Conservation (phyloP, 2,113 vertebrate species). For the Hoplias malabaricus region DNA sequence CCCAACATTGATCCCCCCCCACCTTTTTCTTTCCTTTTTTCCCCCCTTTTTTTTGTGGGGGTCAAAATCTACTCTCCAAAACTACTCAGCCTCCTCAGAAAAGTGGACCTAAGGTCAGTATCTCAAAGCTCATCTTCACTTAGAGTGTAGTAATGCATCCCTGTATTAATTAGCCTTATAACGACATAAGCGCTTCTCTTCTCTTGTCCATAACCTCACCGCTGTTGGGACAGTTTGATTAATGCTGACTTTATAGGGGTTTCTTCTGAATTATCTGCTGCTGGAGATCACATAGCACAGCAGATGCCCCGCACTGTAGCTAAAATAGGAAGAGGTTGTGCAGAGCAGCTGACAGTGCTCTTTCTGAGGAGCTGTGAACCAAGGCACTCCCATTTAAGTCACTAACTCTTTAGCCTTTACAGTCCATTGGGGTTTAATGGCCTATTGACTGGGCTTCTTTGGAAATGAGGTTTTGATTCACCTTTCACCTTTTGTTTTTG, state of each 20-base stretch:
- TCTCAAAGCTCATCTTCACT: conserved; percentile 29
- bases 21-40: conserved; percentile 45
- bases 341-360: conserved; percentile 77
- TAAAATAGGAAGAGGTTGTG: conserved; percentile 79
- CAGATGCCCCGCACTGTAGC: conserved; percentile 70
- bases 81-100: conserved; percentile 49
- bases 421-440: conserved; percentile 48
- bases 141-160: background rate
- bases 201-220: background rate
- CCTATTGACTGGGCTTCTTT: background rate
- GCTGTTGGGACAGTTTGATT: too few species aligned
- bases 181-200: background rate
- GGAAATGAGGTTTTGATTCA: background rate
- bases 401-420: conserved; percentile 39
- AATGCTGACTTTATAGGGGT: background rate
- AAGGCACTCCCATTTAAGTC: conserved; percentile 75
- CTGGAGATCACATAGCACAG: conserved; percentile 71
- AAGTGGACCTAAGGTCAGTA: conserved; percentile 73
- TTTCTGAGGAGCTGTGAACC: conserved; percentile 68
- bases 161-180: background rate
- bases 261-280: conserved; percentile 9
- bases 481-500: background rate
- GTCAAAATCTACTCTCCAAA: conserved; percentile 44
- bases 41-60: conserved; percentile 41
- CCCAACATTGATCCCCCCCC: conserved; percentile 33